Evolutionary conservation across 2,113 vertebrate genomes (phyloP).

Genomic region (Scatophagus argus): DNA sequence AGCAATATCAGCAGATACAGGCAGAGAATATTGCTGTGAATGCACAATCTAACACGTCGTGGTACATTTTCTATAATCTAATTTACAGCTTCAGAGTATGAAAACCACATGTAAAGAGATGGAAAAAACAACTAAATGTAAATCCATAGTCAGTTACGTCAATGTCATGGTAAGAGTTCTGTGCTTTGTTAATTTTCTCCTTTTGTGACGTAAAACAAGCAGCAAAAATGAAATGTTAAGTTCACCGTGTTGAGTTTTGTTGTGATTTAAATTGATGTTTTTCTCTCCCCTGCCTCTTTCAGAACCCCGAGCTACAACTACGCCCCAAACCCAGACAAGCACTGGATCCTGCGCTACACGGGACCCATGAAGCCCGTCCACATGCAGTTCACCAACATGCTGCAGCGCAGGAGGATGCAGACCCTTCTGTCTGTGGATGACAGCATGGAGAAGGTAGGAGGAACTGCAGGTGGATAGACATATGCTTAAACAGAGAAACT

Average conservation of each 20-base stretch:
- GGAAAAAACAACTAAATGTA: constrained; percentile 4
- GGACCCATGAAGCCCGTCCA: constrained; percentile 98
- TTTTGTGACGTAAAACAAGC: constrained; percentile 8
- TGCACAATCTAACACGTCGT: constrained; percentile 14
- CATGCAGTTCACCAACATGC: constrained; percentile 98
- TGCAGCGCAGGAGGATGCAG: constrained; percentile 94
- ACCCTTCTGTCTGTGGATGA: constrained; percentile 97
- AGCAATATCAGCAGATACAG: constrained; percentile 24
- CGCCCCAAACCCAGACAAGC: constrained; percentile 96
- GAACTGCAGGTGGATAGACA: constrained; percentile 15
- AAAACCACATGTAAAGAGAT: background rate
- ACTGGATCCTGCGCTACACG: constrained; percentile 98
- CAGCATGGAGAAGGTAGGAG: constrained; percentile 91
- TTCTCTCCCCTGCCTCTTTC: background rate
- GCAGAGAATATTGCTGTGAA: constrained; percentile 38
- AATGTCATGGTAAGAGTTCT: background rate
- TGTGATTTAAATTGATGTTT: background rate
- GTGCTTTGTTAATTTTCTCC: background rate
- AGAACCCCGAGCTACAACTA: constrained; percentile 98
- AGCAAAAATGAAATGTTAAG: background rate
- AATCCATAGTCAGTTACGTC: background rate
- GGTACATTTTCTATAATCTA: constrained; percentile 37
- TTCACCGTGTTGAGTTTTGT: background rate
- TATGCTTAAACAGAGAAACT: constrained; percentile 33
- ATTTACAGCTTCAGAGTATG: constrained; percentile 22